Evolutionary conservation across 2,113 vertebrate species (phyloP).

Genomic region (Sprattus sprattus): DNA sequence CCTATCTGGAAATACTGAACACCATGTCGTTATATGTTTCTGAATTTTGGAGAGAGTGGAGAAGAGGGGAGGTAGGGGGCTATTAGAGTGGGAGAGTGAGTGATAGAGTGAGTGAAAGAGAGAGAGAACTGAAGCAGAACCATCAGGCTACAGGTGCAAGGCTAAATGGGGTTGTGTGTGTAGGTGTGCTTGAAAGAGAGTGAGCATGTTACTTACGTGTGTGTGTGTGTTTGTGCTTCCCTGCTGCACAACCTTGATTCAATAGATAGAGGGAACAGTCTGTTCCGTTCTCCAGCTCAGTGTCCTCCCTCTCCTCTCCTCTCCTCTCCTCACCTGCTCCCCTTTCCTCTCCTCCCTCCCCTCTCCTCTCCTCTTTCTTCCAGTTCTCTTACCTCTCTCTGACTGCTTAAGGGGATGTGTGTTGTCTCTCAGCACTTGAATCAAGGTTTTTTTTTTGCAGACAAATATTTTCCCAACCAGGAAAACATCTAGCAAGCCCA

Average conservation of each 20-base stretch:
- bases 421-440: neutral
- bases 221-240: constrained; percentile 22
- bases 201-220: constrained; percentile 29
- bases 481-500: neutral
- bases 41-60: neutral
- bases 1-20: neutral
- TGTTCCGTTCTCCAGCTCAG: constrained; percentile 2
- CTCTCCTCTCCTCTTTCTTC: neutral
- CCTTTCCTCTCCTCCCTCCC: neutral
- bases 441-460: neutral
- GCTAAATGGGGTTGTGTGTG: constrained; percentile 16
- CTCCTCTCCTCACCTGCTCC: neutral
- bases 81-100: neutral
- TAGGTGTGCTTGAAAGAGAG: neutral
- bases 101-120: constrained; percentile 25
- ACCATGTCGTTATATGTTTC: neutral
- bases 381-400: neutral
- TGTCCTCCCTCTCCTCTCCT: neutral
- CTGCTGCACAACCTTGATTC: neutral
- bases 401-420: neutral
- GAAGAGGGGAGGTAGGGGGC: neutral
- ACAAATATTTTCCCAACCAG: neutral
- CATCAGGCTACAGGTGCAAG: neutral
- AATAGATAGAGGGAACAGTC: neutral
- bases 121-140: constrained; percentile 18